Conservation (phyloP, 1,140 invertebrate species). For the Drosophila leontia region DNA sequence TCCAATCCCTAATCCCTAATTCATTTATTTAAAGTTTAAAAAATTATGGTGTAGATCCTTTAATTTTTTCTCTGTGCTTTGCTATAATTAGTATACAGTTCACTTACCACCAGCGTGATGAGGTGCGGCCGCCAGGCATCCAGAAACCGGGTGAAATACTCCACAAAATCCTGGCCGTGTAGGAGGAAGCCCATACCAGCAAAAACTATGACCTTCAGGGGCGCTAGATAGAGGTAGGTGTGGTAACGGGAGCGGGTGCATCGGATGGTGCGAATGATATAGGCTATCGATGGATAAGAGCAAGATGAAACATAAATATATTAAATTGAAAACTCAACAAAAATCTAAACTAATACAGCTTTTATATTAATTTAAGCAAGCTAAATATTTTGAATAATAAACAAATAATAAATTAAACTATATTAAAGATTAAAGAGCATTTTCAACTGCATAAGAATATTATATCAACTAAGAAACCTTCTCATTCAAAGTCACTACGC, state of each 20-base stretch:
- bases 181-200: constrained; percentile 87
- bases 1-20: too few species aligned
- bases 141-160: constrained; percentile 86
- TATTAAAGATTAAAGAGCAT: background rate
- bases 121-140: constrained; percentile 86
- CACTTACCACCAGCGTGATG: constrained; percentile 87
- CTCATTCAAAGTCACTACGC: background rate
- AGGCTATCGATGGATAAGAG: constrained; percentile 36
- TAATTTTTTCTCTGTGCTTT: background rate
- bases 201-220: constrained; percentile 89
- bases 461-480: too few species aligned
- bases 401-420: too few species aligned
- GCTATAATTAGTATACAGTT: background rate
- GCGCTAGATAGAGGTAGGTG: constrained; percentile 89
- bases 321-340: background rate
- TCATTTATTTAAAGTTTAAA: background rate
- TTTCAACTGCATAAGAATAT: background rate
- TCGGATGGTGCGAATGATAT: constrained; percentile 70
- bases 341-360: background rate
- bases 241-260: constrained; percentile 88
- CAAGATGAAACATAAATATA: background rate
- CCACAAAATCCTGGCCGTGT: constrained; percentile 86
- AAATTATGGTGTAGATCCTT: background rate
- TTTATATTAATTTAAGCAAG: background rate
- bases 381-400: background rate